These are phyloP conservation scores for Axis porcinus DNA, from an alignment of 2,113 vertebrate species.

Conservation along the genomic window DNA sequence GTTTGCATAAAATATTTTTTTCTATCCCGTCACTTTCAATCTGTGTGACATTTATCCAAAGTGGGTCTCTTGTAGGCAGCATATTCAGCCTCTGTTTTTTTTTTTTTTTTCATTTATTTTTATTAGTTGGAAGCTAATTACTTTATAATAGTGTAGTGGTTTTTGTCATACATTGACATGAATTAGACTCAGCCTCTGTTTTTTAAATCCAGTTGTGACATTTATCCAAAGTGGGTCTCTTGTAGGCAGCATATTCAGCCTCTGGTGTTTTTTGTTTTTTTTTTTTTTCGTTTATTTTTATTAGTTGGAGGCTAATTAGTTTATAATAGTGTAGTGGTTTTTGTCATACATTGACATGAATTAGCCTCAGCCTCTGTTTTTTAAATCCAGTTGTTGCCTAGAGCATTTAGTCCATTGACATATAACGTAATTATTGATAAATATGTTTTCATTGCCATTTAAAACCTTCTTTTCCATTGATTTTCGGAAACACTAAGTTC, in stretches of 20 bases:
- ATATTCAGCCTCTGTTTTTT: neutral
- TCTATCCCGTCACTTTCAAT: neutral
- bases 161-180: too few species aligned
- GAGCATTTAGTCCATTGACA: neutral
- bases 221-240: neutral
- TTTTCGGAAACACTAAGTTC: neutral
- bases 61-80: neutral
- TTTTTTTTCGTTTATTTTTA: too few species aligned
- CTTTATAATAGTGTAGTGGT: too few species aligned
- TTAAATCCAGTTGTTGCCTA: neutral
- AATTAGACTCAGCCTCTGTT: too few species aligned
- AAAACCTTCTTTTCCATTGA: neutral
- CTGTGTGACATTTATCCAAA: neutral
- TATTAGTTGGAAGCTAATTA: too few species aligned
- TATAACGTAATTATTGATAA: neutral
- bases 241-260: neutral
- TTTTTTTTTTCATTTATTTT: too few species aligned
- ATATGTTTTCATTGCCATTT: neutral
- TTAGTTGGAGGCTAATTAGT: too few species aligned
- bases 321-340: too few species aligned
- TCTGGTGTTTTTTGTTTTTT: neutral
- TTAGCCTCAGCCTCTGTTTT: neutral
- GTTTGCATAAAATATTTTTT: neutral
- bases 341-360: too few species aligned
- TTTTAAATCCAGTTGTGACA: too few species aligned